Conservation (phyloP, 2,888 invertebrate species). For the Rhingia campestris region DNA sequence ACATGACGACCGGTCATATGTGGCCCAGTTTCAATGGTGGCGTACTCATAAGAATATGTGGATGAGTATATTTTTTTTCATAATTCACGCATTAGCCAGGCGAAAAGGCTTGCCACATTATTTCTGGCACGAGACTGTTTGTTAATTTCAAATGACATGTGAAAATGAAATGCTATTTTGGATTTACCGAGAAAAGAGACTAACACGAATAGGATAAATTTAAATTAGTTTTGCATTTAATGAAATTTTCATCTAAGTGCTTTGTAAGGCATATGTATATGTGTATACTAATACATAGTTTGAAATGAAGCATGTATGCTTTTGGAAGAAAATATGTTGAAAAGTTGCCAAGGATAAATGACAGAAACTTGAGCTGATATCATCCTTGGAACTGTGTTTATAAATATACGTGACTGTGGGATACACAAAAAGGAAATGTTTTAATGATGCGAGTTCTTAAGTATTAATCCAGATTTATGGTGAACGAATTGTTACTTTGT, state of each 20-base stretch:
- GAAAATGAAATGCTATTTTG: not conserved
- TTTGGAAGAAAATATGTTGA: slow-evolving; percentile 5
- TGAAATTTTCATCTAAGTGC: slow-evolving; percentile 37
- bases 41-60: slow-evolving; percentile 4
- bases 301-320: no score
- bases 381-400: no score
- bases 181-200: slow-evolving; percentile 12
- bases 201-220: slow-evolving; percentile 1
- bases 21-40: slow-evolving; percentile 22
- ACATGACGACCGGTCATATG: slow-evolving; percentile 33
- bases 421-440: no score
- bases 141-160: slow-evolving; percentile 15
- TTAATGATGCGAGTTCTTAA: no score
- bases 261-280: slow-evolving; percentile 4
- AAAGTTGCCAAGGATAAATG: slow-evolving; percentile 14
- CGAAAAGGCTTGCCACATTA: not conserved
- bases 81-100: slow-evolving; percentile 18
- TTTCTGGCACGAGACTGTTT: not conserved
- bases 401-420: no score
- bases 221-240: slow-evolving; percentile 40
- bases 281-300: not conserved
- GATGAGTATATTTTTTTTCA: not conserved
- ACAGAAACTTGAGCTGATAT: slow-evolving; percentile 5
- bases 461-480: no score
- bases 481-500: no score